Evolutionary conservation across 2,888 invertebrate species (phyloP).

Genomic region (Phrixothrix hirtus): DNA sequence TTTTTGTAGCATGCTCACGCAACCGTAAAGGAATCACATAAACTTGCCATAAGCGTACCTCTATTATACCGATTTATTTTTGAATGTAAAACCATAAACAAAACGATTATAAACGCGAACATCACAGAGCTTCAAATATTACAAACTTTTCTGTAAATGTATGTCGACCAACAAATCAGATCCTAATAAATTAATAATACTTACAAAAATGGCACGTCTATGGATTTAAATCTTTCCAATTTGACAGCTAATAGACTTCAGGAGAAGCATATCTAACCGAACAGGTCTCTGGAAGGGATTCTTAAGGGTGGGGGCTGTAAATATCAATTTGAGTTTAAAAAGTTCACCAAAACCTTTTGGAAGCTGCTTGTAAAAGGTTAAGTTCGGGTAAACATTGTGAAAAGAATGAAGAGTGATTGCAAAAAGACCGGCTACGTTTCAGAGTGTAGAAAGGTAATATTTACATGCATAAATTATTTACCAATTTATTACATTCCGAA

Average conservation of each 20-base stretch:
- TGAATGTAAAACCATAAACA: too few relatives aligned
- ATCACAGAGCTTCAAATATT: too few relatives aligned
- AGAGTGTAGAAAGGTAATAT: constrained; percentile 50
- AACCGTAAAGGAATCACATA: constrained; percentile 44
- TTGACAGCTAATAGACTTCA: constrained; percentile 22
- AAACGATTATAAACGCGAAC: too few relatives aligned
- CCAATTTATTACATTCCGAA: too few relatives aligned
- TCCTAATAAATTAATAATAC: too few relatives aligned
- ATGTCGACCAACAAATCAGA: too few relatives aligned
- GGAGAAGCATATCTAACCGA: constrained; percentile 8
- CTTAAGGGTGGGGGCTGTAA: constrained; percentile 35
- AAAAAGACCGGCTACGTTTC: constrained; percentile 39
- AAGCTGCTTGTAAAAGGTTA: constrained; percentile 2
- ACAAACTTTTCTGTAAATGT: too few relatives aligned
- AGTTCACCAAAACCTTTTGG: constrained; percentile 9
- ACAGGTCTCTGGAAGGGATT: constrained; percentile 33
- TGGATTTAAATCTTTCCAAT: constrained; percentile 12
- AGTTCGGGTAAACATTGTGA: constrained; percentile 7
- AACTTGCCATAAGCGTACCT: constrained; percentile 15
- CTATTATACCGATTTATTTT: too few relatives aligned
- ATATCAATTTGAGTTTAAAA: constrained; percentile 25
- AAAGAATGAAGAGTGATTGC: constrained; percentile 40
- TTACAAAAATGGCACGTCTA: too few relatives aligned
- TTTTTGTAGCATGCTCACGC: constrained; percentile 49
- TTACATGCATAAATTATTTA: neutral